Evolutionary conservation across 2,113 vertebrate species (phyloP).

Genomic region (Dryoscopus gambensis): DNA sequence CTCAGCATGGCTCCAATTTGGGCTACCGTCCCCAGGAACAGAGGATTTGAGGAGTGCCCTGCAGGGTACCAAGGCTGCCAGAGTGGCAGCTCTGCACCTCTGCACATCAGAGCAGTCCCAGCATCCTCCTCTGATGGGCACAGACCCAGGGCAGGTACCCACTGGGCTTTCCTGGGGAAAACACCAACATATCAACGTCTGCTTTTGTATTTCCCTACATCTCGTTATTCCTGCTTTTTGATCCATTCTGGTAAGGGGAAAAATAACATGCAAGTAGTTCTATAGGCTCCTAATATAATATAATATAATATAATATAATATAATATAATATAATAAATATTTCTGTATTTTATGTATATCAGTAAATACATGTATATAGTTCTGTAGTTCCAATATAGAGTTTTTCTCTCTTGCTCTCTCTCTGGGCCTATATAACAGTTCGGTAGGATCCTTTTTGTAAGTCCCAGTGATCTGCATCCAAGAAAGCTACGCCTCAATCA

Average conservation of each 20-base stretch:
- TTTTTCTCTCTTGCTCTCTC: background rate
- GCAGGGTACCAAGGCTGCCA: background rate
- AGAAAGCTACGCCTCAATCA: background rate
- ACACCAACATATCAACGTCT: background rate
- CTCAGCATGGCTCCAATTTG: background rate
- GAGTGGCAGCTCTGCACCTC: background rate
- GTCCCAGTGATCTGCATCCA: background rate
- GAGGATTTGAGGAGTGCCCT: background rate
- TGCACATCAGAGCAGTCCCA: background rate
- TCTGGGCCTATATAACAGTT: background rate
- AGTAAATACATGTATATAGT: background rate
- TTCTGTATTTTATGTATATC: background rate
- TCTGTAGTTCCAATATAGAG: background rate
- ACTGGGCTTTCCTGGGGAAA: background rate
- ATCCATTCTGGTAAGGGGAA: background rate
- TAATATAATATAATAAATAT: background rate
- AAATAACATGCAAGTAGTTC: background rate
- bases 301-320: too few species aligned
- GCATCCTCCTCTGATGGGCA: rapidly evolving
- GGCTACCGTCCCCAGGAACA: background rate
- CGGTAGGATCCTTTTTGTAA: background rate
- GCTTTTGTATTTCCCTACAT: background rate
- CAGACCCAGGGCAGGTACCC: rapidly evolving
- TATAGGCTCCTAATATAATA: background rate
- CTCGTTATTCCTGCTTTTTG: background rate